phyloP scores from a whole-genome alignment of 2,888 invertebrate species.

The Willowsia nigromaculata region DNA sequence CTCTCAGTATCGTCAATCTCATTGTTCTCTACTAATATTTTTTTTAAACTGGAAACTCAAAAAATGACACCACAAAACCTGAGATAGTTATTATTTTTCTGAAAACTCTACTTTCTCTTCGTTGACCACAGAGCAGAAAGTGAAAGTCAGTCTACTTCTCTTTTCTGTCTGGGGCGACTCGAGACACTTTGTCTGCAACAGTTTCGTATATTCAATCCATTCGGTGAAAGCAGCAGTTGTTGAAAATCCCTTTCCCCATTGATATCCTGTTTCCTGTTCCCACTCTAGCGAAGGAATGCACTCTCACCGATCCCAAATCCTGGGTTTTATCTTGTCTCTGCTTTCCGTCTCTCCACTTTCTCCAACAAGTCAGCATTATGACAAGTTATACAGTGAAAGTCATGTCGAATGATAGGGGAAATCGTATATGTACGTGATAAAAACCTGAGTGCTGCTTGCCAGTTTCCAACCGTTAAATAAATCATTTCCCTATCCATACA shows the following conservation, averaged over 20 bases:
- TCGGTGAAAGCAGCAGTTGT: background rate
- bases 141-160: too few species aligned
- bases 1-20: background rate
- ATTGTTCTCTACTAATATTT: background rate
- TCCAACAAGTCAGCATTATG: background rate
- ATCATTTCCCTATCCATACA: too few species aligned
- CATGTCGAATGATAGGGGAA: background rate
- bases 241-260: background rate
- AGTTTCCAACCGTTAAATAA: too few species aligned
- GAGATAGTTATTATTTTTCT: too few species aligned
- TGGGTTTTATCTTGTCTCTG: background rate
- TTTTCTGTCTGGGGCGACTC: too few species aligned
- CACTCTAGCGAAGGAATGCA: constrained; percentile 19
- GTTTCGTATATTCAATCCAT: background rate
- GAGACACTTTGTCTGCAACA: too few species aligned
- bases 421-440: too few species aligned
- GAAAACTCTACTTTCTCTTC: too few species aligned
- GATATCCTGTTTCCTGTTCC: constrained; percentile 24
- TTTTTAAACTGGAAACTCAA: background rate
- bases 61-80: too few species aligned
- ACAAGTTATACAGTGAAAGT: background rate
- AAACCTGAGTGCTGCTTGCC: too few species aligned
- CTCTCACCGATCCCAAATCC: constrained; percentile 12
- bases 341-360: background rate
- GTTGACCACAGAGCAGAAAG: too few species aligned